These are phyloP conservation scores for Callaeas wilsoni DNA, from an alignment of 2,113 vertebrate species.

Conservation along the genomic window DNA sequence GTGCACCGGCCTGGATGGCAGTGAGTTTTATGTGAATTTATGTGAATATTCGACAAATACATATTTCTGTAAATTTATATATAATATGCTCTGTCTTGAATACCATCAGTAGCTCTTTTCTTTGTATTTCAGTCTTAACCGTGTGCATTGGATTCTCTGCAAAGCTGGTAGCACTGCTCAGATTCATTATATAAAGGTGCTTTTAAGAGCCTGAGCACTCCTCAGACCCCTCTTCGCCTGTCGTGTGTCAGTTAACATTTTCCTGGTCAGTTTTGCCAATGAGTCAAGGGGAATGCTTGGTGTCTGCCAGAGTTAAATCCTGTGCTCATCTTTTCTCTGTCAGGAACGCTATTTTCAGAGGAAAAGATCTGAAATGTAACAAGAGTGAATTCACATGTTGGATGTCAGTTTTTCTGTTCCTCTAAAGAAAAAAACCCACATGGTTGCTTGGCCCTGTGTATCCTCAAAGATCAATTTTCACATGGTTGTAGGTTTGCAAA, in stretches of 20 bases:
- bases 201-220: background rate
- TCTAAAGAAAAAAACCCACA: fast-evolving
- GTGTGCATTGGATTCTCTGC: background rate
- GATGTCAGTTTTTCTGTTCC: background rate
- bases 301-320: background rate
- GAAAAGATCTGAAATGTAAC: background rate
- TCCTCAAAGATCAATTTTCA: background rate
- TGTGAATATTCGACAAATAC: background rate
- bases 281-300: background rate
- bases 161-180: background rate
- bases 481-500: fast-evolving
- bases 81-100: background rate
- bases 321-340: background rate
- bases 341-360: background rate
- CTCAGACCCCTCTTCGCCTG: background rate
- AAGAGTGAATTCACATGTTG: background rate
- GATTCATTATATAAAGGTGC: background rate
- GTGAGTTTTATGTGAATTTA: too few relatives aligned
- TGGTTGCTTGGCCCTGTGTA: background rate
- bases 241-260: background rate
- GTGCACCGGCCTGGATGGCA: too few relatives aligned
- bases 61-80: fast-evolving
- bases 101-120: background rate
- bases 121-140: background rate
- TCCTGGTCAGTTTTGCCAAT: background rate